Percentiles rank a stretch among this genome's conserved stretches.
Evolutionary conservation across 2,113 vertebrate genomes (phyloP).

Genomic region (Hippocampus abdominalis): DNA sequence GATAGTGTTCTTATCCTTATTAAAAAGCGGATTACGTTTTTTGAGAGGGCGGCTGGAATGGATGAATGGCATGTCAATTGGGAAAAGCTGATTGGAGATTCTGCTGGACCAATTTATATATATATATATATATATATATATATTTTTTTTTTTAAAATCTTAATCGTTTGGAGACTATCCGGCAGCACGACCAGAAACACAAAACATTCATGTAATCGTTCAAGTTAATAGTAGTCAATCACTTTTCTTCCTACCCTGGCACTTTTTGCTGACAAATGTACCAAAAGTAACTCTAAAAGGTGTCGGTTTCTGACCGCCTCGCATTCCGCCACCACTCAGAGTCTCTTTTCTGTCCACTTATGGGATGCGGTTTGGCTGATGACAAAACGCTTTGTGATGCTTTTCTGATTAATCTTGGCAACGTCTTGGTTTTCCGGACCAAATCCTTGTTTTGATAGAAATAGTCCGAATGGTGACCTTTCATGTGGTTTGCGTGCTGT

Average conservation of each 20-base stretch:
- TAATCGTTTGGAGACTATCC: no score
- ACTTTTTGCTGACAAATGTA: neutral
- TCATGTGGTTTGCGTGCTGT: slow-evolving; percentile 40
- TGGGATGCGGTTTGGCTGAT: slow-evolving; percentile 55
- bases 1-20: no score
- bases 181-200: no score
- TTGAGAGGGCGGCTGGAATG: no score
- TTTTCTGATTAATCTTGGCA: slow-evolving; percentile 55
- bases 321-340: slow-evolving; percentile 28
- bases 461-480: slow-evolving; percentile 39
- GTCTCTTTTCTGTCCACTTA: slow-evolving; percentile 46
- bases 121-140: no score
- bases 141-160: no score
- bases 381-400: slow-evolving; percentile 27
- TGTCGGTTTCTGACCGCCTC: neutral
- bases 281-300: neutral
- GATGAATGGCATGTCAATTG: no score
- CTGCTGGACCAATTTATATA: no score
- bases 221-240: neutral
- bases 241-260: neutral
- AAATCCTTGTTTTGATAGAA: slow-evolving; percentile 43
- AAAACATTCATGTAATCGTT: no score
- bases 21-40: no score
- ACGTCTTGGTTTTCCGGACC: slow-evolving; percentile 42
- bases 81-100: no score